Evolutionary conservation across 2,888 invertebrate genomes (phyloP).

Genomic region (Digitonthophagus gazella): DNA sequence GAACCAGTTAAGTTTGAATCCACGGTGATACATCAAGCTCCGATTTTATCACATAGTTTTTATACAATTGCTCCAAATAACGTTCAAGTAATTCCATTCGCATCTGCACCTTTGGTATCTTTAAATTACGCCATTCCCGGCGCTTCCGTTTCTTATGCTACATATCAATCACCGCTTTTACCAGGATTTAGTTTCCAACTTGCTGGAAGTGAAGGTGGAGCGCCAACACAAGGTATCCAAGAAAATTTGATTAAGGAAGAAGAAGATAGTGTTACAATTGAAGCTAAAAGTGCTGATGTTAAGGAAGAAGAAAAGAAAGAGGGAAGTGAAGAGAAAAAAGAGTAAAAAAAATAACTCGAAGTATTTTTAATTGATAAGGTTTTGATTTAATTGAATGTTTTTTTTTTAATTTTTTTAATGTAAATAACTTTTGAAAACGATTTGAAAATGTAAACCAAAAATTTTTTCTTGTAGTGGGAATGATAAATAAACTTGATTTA

Average conservation of each 20-base stretch:
- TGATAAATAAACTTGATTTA: too few relatives aligned
- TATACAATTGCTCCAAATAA: constrained; percentile 1
- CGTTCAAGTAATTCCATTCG: background rate
- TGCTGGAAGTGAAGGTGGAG: constrained; percentile 5
- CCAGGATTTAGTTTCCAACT: constrained; percentile 11
- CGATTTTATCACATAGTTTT: background rate
- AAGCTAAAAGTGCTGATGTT: constrained; percentile 20
- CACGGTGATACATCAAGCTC: background rate
- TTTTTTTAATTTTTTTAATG: too few relatives aligned
- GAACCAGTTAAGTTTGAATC: constrained; percentile 19
- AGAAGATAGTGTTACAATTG: constrained; percentile 25
- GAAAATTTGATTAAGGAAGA: constrained; percentile 12
- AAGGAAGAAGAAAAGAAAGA: constrained; percentile 8
- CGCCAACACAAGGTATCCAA: constrained; percentile 13
- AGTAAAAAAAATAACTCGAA: too few relatives aligned
- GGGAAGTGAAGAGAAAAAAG: constrained; percentile 24
- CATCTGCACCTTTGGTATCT: constrained; percentile 15
- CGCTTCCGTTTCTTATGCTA: constrained; percentile 21
- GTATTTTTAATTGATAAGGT: too few relatives aligned
- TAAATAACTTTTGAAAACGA: too few relatives aligned
- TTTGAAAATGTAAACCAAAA: too few relatives aligned
- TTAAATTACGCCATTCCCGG: constrained; percentile 27
- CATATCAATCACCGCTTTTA: constrained; percentile 22
- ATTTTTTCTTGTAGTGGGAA: too few relatives aligned
- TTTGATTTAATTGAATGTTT: too few relatives aligned